These are phyloP conservation scores for Nesidiocoris tenuis DNA, from an alignment of 2,888 invertebrate species.

Conservation along the genomic window DNA sequence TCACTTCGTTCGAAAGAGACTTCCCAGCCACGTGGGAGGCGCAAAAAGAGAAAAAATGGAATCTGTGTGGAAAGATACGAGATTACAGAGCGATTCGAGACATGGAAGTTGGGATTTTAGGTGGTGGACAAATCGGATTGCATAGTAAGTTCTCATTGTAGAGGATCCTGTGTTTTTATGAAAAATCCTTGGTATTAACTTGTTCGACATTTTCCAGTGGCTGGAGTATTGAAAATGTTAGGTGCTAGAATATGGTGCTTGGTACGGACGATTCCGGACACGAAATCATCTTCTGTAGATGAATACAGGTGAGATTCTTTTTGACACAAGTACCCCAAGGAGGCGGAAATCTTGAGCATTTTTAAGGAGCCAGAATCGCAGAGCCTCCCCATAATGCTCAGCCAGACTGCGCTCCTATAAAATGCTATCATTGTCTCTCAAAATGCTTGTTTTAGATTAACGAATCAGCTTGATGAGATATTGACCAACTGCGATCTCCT, in stretches of 20 bases:
- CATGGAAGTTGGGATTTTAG: constrained; percentile 28
- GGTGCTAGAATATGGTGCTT: constrained; percentile 31
- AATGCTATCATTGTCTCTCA: too few species aligned
- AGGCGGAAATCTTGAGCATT: too few species aligned
- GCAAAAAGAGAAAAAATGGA: constrained; percentile 37
- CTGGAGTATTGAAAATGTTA: constrained; percentile 22
- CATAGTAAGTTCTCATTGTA: constrained; percentile 33
- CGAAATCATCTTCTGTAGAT: constrained; percentile 22
- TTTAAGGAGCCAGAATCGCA: too few species aligned
- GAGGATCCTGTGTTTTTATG: too few species aligned
- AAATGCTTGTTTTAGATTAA: constrained; percentile 3
- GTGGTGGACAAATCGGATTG: constrained; percentile 22
- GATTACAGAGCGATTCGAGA: constrained; percentile 27
- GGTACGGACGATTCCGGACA: constrained; percentile 10
- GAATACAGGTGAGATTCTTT: constrained; percentile 25
- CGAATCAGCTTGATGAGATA: constrained; percentile 11
- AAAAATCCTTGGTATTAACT: too few species aligned
- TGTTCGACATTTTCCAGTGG: constrained; percentile 22
- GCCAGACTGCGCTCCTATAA: too few species aligned
- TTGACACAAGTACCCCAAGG: too few species aligned
- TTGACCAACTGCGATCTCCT: constrained; percentile 21
- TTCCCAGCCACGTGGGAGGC: constrained; percentile 1
- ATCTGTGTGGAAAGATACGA: constrained; percentile 8
- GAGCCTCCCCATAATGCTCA: too few species aligned
- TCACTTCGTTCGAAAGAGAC: constrained; percentile 35